Evolutionary conservation across 1,140 invertebrate species (phyloP).

Genomic region (Diorhabda sublineata): DNA sequence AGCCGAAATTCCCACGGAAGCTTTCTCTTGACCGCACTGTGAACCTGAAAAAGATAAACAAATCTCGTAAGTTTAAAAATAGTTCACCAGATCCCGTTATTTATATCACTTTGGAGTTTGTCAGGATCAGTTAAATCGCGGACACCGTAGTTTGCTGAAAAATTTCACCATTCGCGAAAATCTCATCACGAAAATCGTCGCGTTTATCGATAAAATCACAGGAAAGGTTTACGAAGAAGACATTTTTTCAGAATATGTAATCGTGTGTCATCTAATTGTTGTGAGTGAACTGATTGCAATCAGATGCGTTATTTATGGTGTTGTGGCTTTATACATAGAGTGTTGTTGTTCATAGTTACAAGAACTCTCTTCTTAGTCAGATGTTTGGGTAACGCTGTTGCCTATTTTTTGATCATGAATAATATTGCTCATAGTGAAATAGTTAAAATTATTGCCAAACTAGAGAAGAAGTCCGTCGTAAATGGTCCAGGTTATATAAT

Average conservation of each 20-base stretch:
- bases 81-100: slow-evolving; percentile 11
- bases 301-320: slow-evolving; percentile 16
- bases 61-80: slow-evolving; percentile 9
- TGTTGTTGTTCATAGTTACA: slow-evolving; percentile 8
- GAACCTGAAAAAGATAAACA: slow-evolving; percentile 7
- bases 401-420: slow-evolving; percentile 11
- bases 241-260: too few species aligned
- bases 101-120: slow-evolving; percentile 13
- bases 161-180: not conserved
- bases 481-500: slow-evolving; percentile 9
- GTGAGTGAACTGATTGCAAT: not conserved
- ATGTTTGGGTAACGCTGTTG: slow-evolving; percentile 12
- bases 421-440: slow-evolving; percentile 11
- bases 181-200: not conserved
- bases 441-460: slow-evolving; percentile 13
- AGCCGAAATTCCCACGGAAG: too few species aligned
- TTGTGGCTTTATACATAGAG: slow-evolving; percentile 9
- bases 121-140: slow-evolving; percentile 5
- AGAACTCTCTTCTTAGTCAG: slow-evolving; percentile 6
- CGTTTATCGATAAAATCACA: not conserved
- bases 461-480: slow-evolving; percentile 12
- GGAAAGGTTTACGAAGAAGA: too few species aligned
- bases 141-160: not conserved
- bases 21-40: not conserved
- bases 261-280: too few species aligned